phyloP scores from a whole-genome alignment of 2,113 vertebrate species.

The Neogale vison region DNA sequence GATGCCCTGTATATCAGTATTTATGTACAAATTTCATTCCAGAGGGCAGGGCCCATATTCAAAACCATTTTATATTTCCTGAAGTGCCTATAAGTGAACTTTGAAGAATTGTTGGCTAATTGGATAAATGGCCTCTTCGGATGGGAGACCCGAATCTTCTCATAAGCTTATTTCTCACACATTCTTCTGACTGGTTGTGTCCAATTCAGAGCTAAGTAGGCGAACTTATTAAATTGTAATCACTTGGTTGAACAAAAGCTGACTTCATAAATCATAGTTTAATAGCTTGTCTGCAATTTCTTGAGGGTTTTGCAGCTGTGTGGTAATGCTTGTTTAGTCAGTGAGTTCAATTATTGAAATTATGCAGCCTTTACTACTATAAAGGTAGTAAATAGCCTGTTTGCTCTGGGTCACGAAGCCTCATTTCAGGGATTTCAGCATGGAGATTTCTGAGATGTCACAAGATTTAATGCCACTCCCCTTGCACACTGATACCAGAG shows the following conservation, averaged over 20 bases:
- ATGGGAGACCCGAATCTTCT: conserved; percentile 22
- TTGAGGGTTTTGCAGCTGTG: conserved; percentile 77
- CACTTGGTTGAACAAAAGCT: conserved; percentile 83
- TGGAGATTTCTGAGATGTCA: conserved; percentile 2
- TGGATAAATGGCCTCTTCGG: conserved; percentile 40
- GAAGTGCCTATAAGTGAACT: not conserved
- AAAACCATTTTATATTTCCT: not conserved
- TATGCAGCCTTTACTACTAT: conserved; percentile 57
- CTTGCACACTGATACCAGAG: not conserved
- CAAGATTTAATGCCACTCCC: not conserved
- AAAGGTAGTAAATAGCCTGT: conserved; percentile 52
- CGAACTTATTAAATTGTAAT: conserved; percentile 84
- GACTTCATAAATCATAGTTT: conserved; percentile 85
- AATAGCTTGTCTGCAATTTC: conserved; percentile 83
- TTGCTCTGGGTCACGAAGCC: conserved; percentile 51
- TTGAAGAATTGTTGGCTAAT: conserved; percentile 17
- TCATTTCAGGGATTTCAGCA: conserved; percentile 55
- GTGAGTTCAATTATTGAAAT: conserved; percentile 80
- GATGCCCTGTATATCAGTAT: not conserved
- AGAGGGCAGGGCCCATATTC: not conserved
- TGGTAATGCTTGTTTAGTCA: conserved; percentile 55
- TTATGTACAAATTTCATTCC: not conserved
- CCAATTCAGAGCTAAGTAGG: conserved; percentile 77
- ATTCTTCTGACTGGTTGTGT: conserved; percentile 55
- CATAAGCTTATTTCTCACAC: conserved; percentile 20